Conservation (phyloP, 2,797 vertebrate species). For the Thamnophis elegans region DNA sequence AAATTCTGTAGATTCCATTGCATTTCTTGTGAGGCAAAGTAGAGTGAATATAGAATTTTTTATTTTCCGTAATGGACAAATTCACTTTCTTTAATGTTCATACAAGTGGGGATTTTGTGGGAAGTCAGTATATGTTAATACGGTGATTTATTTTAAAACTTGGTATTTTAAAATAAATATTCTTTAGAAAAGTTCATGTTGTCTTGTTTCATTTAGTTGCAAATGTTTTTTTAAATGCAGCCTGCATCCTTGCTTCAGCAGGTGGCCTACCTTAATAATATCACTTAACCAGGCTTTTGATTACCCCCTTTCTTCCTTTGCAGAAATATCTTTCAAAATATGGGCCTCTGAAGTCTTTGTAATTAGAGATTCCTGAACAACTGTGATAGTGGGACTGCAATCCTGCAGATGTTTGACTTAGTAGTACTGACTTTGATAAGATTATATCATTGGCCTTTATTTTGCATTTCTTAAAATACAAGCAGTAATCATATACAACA, state of each 20-base stretch:
- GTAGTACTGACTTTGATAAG: not conserved
- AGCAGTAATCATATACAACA: not conserved
- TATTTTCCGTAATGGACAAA: not conserved
- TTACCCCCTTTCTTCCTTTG: not conserved
- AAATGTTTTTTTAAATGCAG: not conserved
- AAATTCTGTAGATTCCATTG: not conserved
- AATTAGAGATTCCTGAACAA: not conserved
- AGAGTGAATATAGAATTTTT: not conserved
- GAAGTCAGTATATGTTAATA: not conserved
- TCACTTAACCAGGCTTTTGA: not conserved
- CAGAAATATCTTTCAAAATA: not conserved
- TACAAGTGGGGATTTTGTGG: not conserved
- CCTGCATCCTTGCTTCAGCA: not conserved
- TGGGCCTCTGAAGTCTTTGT: not conserved
- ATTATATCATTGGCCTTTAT: not conserved
- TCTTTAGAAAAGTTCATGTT: not conserved
- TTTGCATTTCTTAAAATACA: not conserved
- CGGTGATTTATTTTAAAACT: not conserved
- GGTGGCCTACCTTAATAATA: not conserved
- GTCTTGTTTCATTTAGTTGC: not conserved
- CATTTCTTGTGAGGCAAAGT: not conserved
- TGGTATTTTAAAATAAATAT: not conserved
- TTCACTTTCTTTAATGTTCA: not conserved
- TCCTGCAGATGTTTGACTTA: not conserved
- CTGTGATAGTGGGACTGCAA: not conserved